Evolutionary conservation across 2,113 vertebrate genomes (phyloP), one percentile per base, ranked within the genome.

Genomic region (Terrapene triunguis): DNA sequence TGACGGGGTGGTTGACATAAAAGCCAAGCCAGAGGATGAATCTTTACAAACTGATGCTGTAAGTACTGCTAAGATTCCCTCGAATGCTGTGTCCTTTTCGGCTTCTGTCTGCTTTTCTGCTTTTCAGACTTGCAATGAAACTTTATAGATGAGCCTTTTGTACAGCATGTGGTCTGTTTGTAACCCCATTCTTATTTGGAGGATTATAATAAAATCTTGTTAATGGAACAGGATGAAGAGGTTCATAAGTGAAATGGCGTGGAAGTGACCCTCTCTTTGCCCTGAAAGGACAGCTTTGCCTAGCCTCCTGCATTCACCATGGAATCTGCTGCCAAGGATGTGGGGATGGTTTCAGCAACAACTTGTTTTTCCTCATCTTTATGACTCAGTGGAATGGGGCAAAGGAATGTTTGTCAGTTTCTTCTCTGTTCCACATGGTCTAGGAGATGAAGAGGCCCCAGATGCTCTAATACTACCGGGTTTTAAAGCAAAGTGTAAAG

Each of bases 1-100:
- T 2, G 98, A 98, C 84, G 98, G 98, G 10, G 85, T 98, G 19
- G 97, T 99, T 85, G 98, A 98, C 82, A 98, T 99, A 95, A 99
- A 98, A 98, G 96, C 91, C 93, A 99, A 98, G 89, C 98, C 98
- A 22, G 95, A 94, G 32, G 88, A 98, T 72, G 98, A 98, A 92
- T 97, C 81, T 47, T 42, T 97, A 55, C 98, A 98, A 92, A 98
- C 98, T 44, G 98, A 98, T 96, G 98, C 98, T 88, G 99, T 99
- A 95, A 97, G 99, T 98, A 81, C 65, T 85, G 29, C 50, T 94
- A 17, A 8, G 94, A 92, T 93, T 74, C 38, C 9, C 8, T 89
- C 11, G 5, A 0, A 0, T 76, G 25, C 42, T 44, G 2, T 53
- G 38, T 88, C 17, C 47, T 25, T 35, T 32, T 59, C 81, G 1